Evolutionary conservation across 1,140 invertebrate genomes (phyloP), one percentile per base, ranked within the genome.

Genomic region (Condylostylus longicornis): DNA sequence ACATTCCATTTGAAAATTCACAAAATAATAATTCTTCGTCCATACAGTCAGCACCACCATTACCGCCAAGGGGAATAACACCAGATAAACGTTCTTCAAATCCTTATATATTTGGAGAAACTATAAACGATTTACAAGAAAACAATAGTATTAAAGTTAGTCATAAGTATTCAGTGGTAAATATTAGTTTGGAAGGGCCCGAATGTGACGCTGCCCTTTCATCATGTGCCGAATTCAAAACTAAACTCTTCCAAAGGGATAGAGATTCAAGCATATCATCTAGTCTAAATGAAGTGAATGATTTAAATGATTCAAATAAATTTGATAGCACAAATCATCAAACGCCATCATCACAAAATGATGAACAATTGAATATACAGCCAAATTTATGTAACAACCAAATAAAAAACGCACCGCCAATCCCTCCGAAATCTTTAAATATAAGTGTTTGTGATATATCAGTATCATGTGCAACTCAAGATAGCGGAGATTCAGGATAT

Each of bases 31-130:
- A n/a, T n/a, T n/a, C n/a, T n/a, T n/a, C n/a, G 22, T 18, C n/a
- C 18, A 40, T 31, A 22, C 12, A 5, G 18, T 28, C 23, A 40
- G 55, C 66, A 4, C 66, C 67, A 12, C 67, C 66, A 4, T 42
- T 69, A 37, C 67, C 67, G 4, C 65, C 65, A 7, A 45, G 67
- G 20, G 61, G 63, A 12, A 55, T 59, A 12, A 62, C 61, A 43
- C 57, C 57, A 18, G 62, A 59, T 14, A 56, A 58, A 30, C 37
- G 53, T 6, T 47, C 54, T 18, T 60, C 57, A 0, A 60, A 60
- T 47, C 54, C 57, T 0, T 20, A 54, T 17, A 45, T 51, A 5
- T 59, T 59, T 35, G 53, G 54, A 22, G 56, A 59, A 38, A 14
- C 13, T 6, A 18, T 27, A 27, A 27, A 10, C 14, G 10, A 27